These are phyloP conservation scores for Terrapene triunguis DNA, from an alignment of 2,113 vertebrate genomes.

Conservation along the genomic window DNA sequence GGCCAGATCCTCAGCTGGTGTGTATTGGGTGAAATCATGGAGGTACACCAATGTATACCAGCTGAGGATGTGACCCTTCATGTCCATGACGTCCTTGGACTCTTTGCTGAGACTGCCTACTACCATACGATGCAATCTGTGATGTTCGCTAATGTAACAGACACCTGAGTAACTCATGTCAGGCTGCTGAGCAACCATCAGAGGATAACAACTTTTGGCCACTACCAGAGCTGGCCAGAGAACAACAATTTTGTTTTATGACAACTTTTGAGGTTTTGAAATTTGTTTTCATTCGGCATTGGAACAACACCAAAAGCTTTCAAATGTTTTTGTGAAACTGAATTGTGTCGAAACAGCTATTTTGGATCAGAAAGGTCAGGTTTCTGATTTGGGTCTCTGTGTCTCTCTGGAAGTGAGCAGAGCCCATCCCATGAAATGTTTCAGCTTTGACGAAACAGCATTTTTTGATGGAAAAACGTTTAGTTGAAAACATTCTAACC, in stretches of 20 bases:
- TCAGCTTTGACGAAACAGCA: neutral
- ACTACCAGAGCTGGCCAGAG: neutral
- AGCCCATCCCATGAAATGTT: neutral
- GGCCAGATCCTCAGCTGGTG: neutral
- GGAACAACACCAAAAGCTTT: neutral
- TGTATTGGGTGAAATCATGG: neutral
- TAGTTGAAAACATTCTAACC: neutral
- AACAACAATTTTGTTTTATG: neutral
- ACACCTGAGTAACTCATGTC: neutral
- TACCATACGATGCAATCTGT: neutral
- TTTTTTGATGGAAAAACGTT: neutral
- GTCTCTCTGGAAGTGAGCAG: neutral
- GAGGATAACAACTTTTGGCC: neutral
- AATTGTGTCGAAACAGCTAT: neutral
- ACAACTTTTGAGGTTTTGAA: neutral
- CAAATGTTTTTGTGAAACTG: neutral
- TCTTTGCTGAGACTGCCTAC: neutral
- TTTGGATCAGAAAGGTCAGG: neutral
- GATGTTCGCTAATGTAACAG: neutral
- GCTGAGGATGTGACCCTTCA: neutral
- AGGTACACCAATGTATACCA: neutral
- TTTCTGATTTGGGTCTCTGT: neutral
- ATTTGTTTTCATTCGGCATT: neutral
- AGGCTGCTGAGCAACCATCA: neutral
- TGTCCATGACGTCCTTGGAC: neutral